phyloP scores from a whole-genome alignment of 92 coral and sea anemone species.

The Phymanthus crucifer region DNA sequence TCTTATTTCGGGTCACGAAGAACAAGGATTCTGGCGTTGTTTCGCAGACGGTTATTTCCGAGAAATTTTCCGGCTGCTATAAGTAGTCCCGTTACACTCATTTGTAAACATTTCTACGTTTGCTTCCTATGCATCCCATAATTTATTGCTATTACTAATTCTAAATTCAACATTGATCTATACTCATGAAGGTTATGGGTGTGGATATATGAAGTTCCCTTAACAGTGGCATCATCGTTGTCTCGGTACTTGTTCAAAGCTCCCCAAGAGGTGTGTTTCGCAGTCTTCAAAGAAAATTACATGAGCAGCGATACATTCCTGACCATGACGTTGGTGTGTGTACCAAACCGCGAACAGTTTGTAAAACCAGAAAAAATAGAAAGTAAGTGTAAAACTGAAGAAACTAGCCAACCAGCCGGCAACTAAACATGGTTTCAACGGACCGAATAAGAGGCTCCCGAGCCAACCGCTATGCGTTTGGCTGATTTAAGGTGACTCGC shows the following conservation, averaged over 20 bases:
- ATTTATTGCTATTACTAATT: too few species aligned
- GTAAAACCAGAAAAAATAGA: not conserved
- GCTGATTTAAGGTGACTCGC: too few species aligned
- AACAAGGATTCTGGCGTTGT: too few species aligned
- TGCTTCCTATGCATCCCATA: too few species aligned
- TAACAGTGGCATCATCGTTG: not conserved
- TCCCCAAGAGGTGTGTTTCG: not conserved
- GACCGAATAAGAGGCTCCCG: not conserved
- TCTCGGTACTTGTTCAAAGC: not conserved
- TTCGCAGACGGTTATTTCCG: too few species aligned
- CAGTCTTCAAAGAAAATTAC: not conserved
- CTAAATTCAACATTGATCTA: too few species aligned
- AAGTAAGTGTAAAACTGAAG: not conserved
- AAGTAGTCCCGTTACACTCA: too few species aligned
- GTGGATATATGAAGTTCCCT: not conserved
- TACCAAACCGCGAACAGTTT: not conserved
- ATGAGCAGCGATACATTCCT: not conserved
- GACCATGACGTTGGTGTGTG: not conserved
- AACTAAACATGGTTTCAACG: too few species aligned
- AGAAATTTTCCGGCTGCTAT: too few species aligned
- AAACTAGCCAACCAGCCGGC: not conserved
- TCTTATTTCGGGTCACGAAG: too few species aligned
- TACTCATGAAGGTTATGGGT: not conserved
- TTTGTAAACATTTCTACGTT: too few species aligned
- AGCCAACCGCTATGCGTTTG: too few species aligned